Base-by-base conservation (phyloP, 2,113 vertebrate genomes). In the Machaerirhynchus nigripectus region DNA sequence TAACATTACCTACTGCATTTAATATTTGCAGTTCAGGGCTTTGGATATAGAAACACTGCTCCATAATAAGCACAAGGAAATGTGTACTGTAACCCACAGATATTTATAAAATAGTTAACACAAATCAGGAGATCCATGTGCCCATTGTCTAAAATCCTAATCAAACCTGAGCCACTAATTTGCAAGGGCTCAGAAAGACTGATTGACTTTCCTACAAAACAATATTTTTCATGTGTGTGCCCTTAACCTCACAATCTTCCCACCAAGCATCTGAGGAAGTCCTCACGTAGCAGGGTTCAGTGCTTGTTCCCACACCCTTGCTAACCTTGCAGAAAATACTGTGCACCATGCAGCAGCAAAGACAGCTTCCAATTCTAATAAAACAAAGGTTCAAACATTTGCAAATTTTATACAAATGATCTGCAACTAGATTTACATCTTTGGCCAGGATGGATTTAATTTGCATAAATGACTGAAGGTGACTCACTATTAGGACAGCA, bases 381-480 rank as follows among this genome's bases (percentile, higher is more conserved):
- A 55, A 91, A 82, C 80, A 56, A 81, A 70, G 40, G 56, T 81
- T 77, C 59, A 59, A 83, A 77, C 17, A 59, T 39, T 73, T 84
- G 56, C 63, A 93, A 85, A 83, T 88, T 75, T 93, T 74, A 90
- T 59, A 83, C 71, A 77, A 74, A 93, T 52, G 27, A 77, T 82
- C 75, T 80, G 67, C 65, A 61, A 63, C 27, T n/a, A 55, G 35
- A 76, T 85, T 86, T 91, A 56, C 64, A 83, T 80, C 79, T 91
- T 70, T 8, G 35, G 33, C 17, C 33, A 59, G 63, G 22, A 74
- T 23, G 17, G 46, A 61, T 73, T 79, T 35, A 19, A 89, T 95
- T 88, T 95, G 67, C 81, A 90, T 87, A 63, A 86, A 47, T 74
- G 65, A 83, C 63, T 91, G 84, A 91, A 90, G 81, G 87, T 89